phyloP scores from a whole-genome alignment of 1,140 invertebrate species.

The Bombyx mori region DNA sequence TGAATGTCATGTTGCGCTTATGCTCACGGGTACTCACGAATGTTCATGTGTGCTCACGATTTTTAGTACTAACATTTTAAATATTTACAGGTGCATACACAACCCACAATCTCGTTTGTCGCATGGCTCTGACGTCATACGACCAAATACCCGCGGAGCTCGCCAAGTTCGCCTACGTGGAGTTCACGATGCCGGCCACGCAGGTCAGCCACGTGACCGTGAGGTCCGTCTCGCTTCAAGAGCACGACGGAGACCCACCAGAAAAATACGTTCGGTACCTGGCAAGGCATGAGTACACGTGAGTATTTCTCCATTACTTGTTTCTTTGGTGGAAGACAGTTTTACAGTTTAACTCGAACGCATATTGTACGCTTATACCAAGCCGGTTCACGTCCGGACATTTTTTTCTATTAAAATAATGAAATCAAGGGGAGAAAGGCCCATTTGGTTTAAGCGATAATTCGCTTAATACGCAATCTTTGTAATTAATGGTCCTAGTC shows the following conservation, averaged over 20 bases:
- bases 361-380: no score
- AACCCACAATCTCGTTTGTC: conserved; percentile 93
- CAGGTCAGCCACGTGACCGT: conserved; percentile 97
- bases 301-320: conserved; percentile 41
- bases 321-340: not conserved
- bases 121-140: conserved; percentile 94
- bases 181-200: conserved; percentile 99
- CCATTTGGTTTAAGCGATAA: no score
- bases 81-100: conserved; percentile 89
- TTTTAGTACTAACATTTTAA: no score
- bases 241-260: conserved; percentile 93
- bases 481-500: no score
- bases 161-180: conserved; percentile 89
- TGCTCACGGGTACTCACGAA: no score
- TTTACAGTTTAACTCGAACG: no score
- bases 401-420: no score
- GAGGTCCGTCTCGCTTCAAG: conserved; percentile 92
- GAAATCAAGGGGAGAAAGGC: no score
- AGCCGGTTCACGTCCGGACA: no score
- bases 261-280: conserved; percentile 99
- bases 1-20: no score
- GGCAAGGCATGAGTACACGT: conserved; percentile 96
- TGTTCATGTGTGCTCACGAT: no score
- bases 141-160: conserved; percentile 97
- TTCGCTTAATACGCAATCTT: no score